Conservation (phyloP, 2,888 invertebrate genomes). For the Ennomos erosarius region DNA sequence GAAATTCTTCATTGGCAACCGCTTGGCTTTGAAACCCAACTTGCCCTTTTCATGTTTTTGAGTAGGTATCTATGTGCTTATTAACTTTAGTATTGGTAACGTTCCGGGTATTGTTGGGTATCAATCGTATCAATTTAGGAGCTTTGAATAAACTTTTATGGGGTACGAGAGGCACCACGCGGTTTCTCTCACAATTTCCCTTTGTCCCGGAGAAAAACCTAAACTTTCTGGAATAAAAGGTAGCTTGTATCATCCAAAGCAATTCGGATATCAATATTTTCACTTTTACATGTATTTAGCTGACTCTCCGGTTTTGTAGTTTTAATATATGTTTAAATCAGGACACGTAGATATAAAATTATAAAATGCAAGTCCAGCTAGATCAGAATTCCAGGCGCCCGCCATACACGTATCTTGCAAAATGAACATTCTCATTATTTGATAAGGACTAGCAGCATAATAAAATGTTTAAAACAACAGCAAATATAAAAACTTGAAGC, state of each 20-base stretch:
- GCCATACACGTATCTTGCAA: neutral
- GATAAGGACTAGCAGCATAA: slow-evolving; percentile 24
- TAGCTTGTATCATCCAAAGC: no score
- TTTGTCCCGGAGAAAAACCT: no score
- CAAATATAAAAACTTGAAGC: slow-evolving; percentile 38
- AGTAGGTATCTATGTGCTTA: slow-evolving; percentile 12
- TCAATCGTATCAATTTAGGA: slow-evolving; percentile 6
- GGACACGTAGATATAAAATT: no score
- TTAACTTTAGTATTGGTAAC: slow-evolving; percentile 18
- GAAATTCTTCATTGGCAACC: slow-evolving; percentile 32
- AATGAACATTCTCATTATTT: slow-evolving; percentile 22
- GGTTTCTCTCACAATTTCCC: no score
- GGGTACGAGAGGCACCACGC: no score
- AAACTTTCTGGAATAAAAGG: no score
- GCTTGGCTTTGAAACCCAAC: slow-evolving; percentile 10
- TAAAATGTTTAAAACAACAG: slow-evolving; percentile 31
- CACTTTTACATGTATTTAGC: no score
- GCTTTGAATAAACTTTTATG: slow-evolving; percentile 1
- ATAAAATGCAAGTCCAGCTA: neutral
- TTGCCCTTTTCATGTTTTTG: slow-evolving; percentile 1
- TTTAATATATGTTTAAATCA: neutral
- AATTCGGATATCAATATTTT: no score
- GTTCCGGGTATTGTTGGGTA: slow-evolving; percentile 6
- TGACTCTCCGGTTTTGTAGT: no score
- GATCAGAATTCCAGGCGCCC: slow-evolving; percentile 1